Evolutionary conservation across 2,113 vertebrate genomes (phyloP).

Genomic region (Periophthalmodon schlosseri): DNA sequence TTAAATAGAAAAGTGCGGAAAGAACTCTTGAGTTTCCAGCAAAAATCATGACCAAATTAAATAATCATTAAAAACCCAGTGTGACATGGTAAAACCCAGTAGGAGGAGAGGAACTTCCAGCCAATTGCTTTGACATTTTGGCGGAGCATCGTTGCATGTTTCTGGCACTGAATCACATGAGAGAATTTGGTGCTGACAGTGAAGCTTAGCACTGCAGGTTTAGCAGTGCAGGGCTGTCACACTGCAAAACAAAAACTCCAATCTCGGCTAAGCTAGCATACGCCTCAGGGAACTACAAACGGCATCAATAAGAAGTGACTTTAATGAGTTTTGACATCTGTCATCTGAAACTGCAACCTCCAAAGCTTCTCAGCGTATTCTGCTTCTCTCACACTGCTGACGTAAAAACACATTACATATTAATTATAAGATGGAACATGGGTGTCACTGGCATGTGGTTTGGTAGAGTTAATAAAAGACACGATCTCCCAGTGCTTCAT

Average conservation of each 20-base stretch:
- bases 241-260: neutral
- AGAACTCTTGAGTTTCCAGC: neutral
- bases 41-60: slow-evolving; percentile 15
- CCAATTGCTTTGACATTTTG: slow-evolving; percentile 22
- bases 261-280: neutral
- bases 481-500: neutral
- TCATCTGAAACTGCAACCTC: neutral
- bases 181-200: slow-evolving; percentile 7
- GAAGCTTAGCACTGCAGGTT: slow-evolving; percentile 1
- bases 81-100: slow-evolving; percentile 27
- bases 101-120: slow-evolving; percentile 7
- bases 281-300: neutral
- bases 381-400: neutral
- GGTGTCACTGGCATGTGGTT: neutral
- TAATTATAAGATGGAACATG: neutral
- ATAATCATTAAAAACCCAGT: slow-evolving; percentile 6
- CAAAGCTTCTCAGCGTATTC: neutral
- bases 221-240: neutral
- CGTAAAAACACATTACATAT: neutral
- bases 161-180: slow-evolving; percentile 2
- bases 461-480: neutral
- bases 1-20: neutral
- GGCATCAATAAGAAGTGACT: neutral
- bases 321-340: slow-evolving; percentile 1
- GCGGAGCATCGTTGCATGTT: neutral